Evolutionary conservation across 2,888 invertebrate genomes (phyloP).

Genomic region (Megaustenia siamemsis): DNA sequence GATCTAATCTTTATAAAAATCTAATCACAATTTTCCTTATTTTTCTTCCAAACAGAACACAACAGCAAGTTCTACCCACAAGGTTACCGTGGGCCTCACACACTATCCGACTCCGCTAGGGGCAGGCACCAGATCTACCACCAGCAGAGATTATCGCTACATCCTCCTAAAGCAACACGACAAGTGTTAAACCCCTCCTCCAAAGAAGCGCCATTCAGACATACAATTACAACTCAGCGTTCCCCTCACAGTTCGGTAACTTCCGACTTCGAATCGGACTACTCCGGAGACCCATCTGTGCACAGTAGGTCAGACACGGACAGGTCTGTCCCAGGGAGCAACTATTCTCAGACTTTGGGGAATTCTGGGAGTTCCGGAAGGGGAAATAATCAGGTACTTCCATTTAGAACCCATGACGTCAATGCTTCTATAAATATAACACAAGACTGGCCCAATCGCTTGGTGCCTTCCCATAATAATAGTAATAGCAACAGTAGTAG

Average conservation of each 20-base stretch:
- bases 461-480: constrained; percentile 9
- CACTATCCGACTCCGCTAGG: not conserved
- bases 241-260: constrained; percentile 41
- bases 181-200: not conserved
- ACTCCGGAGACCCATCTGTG: constrained; percentile 26
- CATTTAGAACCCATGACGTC: not conserved
- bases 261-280: constrained; percentile 46
- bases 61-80: constrained; percentile 22
- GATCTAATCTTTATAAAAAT: not conserved
- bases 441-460: constrained; percentile 40
- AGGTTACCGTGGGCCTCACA: not conserved
- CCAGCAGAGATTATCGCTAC: constrained; percentile 11
- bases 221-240: not conserved
- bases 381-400: constrained; percentile 18
- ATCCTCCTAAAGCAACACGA: constrained; percentile 21
- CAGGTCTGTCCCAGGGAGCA: not conserved
- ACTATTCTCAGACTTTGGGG: not conserved
- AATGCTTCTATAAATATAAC: constrained; percentile 14
- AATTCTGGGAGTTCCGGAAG: not conserved
- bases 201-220: not conserved
- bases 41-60: constrained; percentile 25
- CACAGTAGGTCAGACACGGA: constrained; percentile 30
- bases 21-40: not conserved
- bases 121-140: constrained; percentile 19
- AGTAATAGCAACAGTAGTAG: constrained; percentile 13